These are phyloP conservation scores for Sisor rabdophorus DNA, from an alignment of 2,113 vertebrate species.

Conservation along the genomic window DNA sequence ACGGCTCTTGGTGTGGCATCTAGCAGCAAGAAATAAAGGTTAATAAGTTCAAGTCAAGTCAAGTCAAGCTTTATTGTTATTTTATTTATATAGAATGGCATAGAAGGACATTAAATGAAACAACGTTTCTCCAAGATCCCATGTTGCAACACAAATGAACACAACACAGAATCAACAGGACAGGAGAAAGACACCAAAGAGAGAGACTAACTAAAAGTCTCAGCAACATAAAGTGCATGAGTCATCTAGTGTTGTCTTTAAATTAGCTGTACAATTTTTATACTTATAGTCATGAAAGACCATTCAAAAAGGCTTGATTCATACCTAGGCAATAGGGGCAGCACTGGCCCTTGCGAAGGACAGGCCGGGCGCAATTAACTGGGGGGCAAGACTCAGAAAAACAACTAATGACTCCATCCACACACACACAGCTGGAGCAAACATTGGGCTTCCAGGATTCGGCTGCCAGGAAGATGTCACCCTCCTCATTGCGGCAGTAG, in stretches of 20 bases:
- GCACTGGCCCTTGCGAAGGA: conserved; percentile 85
- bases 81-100: too few species aligned
- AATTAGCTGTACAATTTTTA: background rate
- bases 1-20: conserved; percentile 79
- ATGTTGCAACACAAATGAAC: too few species aligned
- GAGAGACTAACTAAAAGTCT: too few species aligned
- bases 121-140: too few species aligned
- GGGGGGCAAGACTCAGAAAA: conserved; percentile 84
- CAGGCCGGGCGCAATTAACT: conserved; percentile 78
- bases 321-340: conserved; percentile 89
- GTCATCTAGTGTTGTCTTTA: background rate
- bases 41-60: background rate
- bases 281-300: background rate
- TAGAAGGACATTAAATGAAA: too few species aligned
- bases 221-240: too few species aligned
- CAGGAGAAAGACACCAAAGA: too few species aligned
- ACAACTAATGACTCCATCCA: conserved; percentile 79
- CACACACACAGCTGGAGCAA: conserved; percentile 84
- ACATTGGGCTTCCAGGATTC: conserved; percentile 90
- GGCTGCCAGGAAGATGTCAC: conserved; percentile 85
- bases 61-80: too few species aligned
- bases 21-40: conserved; percentile 48
- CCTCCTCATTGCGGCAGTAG: conserved; percentile 81
- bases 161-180: too few species aligned
- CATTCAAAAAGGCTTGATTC: background rate